phyloP scores from a whole-genome alignment of 2,113 vertebrate genomes.

The Myanophis thanlyinensis region DNA sequence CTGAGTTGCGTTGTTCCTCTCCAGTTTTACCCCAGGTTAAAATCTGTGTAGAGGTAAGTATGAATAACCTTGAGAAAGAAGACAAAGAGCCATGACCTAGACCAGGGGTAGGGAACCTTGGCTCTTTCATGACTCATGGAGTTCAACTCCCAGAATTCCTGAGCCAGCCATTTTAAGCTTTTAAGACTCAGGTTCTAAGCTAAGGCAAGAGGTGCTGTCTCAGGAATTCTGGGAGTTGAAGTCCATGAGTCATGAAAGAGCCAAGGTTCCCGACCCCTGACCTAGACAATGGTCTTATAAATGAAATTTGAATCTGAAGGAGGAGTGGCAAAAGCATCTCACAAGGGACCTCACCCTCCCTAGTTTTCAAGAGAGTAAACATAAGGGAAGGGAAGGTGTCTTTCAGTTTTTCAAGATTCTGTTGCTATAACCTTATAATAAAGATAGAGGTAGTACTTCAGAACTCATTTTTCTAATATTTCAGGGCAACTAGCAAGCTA shows the following conservation, averaged over 20 bases:
- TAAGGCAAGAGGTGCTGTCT: no score
- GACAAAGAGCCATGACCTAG: neutral
- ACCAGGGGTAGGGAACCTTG: no score
- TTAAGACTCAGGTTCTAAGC: no score
- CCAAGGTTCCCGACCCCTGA: no score
- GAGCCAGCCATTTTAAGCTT: no score
- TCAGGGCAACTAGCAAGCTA: neutral
- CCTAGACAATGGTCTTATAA: neutral
- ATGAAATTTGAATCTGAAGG: neutral
- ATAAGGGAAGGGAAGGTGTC: neutral
- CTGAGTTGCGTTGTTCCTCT: neutral
- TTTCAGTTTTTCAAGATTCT: neutral
- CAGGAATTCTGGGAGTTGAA: no score
- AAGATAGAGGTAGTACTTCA: neutral
- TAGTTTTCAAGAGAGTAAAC: neutral
- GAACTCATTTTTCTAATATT: neutral
- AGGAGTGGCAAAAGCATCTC: neutral
- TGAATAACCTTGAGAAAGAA: neutral
- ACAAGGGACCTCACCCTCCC: neutral
- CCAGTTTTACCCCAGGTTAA: neutral
- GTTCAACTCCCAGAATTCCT: no score
- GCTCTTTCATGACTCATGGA: no score
- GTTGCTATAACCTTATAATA: neutral
- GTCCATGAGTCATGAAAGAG: no score
- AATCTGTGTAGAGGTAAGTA: neutral